These are phyloP conservation scores for Diorhabda carinulata DNA, from an alignment of 1,140 invertebrate species.

Conservation along the genomic window DNA sequence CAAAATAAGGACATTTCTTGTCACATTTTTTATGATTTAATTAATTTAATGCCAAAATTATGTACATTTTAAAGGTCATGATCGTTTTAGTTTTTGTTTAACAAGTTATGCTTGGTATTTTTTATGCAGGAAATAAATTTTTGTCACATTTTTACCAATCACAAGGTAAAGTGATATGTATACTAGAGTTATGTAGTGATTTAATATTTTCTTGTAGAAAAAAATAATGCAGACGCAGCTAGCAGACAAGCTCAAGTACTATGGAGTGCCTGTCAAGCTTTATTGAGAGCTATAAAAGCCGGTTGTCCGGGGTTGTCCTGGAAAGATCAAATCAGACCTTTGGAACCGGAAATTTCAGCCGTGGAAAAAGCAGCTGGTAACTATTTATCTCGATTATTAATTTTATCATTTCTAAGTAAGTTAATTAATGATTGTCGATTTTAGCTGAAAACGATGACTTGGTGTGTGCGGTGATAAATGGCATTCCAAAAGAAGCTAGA, in stretches of 20 bases:
- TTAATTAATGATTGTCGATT: background rate
- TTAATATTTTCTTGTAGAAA: conserved; percentile 15
- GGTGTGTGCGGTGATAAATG: conserved; percentile 67
- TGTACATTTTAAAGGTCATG: no score
- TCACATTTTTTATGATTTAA: no score
- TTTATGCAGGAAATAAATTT: conserved; percentile 9
- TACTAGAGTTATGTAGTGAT: background rate
- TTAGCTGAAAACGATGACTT: conserved; percentile 61
- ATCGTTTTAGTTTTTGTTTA: no score
- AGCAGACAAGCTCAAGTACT: conserved; percentile 79
- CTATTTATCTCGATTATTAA: conserved; percentile 26
- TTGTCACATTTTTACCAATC: conserved; percentile 8
- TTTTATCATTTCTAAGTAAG: background rate
- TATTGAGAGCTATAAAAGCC: conserved; percentile 71
- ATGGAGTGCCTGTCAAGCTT: conserved; percentile 87
- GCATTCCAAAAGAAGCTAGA: conserved; percentile 71
- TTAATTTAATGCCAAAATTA: no score
- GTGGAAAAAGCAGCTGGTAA: conserved; percentile 66
- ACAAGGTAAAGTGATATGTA: conserved; percentile 3
- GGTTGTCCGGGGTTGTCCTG: conserved; percentile 51
- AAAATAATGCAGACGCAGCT: conserved; percentile 62
- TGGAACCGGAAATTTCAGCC: conserved; percentile 70
- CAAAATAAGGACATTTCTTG: no score
- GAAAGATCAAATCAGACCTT: conserved; percentile 63
- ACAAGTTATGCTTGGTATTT: conserved; percentile 14